These are phyloP conservation scores for Isaurus tuberculatus DNA, from an alignment of 92 coral and sea anemone genomes.

Conservation along the genomic window DNA sequence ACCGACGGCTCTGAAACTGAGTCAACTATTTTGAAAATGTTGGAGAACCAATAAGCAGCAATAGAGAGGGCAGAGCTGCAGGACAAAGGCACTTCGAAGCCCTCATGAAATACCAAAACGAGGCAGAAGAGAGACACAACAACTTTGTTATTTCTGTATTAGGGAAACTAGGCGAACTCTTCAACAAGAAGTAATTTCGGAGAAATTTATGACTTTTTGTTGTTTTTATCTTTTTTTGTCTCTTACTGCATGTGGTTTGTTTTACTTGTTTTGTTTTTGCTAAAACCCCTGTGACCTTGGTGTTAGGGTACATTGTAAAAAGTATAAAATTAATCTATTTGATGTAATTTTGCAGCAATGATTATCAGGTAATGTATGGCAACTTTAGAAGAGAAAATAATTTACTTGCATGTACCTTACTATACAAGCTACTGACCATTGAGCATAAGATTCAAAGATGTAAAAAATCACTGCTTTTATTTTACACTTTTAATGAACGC, in stretches of 20 bases:
- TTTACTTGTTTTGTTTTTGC: conserved; percentile 31
- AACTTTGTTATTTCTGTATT: conserved; percentile 51
- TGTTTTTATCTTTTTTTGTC: neutral
- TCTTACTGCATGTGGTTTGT: conserved; percentile 21
- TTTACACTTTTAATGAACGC: conserved; percentile 17
- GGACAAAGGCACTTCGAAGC: conserved; percentile 49
- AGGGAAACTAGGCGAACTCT: conserved; percentile 45
- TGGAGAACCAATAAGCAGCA: conserved; percentile 51
- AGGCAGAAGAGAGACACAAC: conserved; percentile 60
- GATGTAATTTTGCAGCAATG: conserved; percentile 12
- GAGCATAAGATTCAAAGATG: conserved; percentile 29
- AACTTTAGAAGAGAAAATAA: conserved; percentile 5
- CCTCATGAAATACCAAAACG: conserved; percentile 52
- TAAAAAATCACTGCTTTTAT: conserved; percentile 28
- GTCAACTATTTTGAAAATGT: conserved; percentile 34
- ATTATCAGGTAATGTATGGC: conserved; percentile 2
- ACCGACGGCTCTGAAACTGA: conserved; percentile 44
- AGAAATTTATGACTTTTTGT: conserved; percentile 8
- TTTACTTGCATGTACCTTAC: conserved; percentile 6
- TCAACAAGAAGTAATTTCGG: conserved; percentile 28
- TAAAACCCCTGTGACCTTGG: conserved; percentile 6
- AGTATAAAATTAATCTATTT: conserved; percentile 6
- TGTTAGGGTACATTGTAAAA: conserved; percentile 1
- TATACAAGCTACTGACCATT: conserved; percentile 17
- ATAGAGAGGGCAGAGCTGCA: conserved; percentile 44